A percentile compares a stretch with the other conserved stretches of the same genome.
phyloP scores from a whole-genome alignment of 2,113 vertebrate species.

The Spizaetus ornatus region DNA sequence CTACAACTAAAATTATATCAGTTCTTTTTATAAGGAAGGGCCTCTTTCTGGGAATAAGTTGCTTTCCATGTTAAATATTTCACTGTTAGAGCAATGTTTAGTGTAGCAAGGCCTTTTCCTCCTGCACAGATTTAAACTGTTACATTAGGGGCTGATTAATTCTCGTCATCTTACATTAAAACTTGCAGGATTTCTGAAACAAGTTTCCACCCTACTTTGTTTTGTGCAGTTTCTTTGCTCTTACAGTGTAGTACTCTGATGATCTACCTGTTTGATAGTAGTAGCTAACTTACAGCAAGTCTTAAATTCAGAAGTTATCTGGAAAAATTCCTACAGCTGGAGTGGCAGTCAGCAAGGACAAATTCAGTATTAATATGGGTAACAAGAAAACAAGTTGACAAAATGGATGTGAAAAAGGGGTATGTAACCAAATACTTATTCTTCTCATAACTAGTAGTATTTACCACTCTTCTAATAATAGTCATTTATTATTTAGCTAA shows the following conservation, averaged over 20 bases:
- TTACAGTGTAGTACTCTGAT: not conserved
- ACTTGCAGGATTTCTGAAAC: not conserved
- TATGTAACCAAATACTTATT: not conserved
- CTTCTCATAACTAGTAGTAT: not conserved
- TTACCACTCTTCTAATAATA: not conserved
- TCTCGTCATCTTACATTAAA: not conserved
- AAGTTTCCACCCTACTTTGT: not conserved
- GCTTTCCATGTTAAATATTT: not conserved
- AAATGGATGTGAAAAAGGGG: not conserved
- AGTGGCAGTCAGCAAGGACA: not conserved
- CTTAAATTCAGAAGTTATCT: not conserved
- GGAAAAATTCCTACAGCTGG: not conserved
- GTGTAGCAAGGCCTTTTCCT: not conserved
- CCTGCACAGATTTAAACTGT: not conserved
- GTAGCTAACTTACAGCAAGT: not conserved
- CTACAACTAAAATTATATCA: not conserved
- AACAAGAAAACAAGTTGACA: not conserved
- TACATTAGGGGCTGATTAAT: not conserved
- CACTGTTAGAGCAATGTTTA: not conserved
- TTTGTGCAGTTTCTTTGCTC: not conserved
- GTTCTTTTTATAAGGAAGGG: not conserved
- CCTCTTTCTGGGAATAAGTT: not conserved
- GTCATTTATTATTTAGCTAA: not conserved
- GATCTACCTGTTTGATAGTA: not conserved
- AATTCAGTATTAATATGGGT: not conserved